Evolutionary conservation across 1,140 invertebrate genomes (phyloP).

Genomic region (silkworm (Bombyx mori)): ASM3026992v2 NC_085133.1:2722501-2723000

Average conservation of each 20-base stretch:
- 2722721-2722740: conserved; percentile 44
- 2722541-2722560: conserved; percentile 31
- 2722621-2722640: conserved; percentile 58
- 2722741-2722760: conserved; percentile 46
- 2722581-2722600: conserved; percentile 65
- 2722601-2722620: conserved; percentile 69
- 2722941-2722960: no score
- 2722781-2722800: no score
- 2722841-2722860: not conserved
- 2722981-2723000: no score
- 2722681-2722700: conserved; percentile 40
- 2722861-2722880: not conserved
- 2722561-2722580: conserved; percentile 50
- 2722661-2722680: conserved; percentile 34
- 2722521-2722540: conserved; percentile 6
- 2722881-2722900: not conserved
- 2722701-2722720: conserved; percentile 56
- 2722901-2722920: no score
- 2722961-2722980: no score
- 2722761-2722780: no score
- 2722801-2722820: not conserved
- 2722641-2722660: conserved; percentile 22
- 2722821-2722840: not conserved
- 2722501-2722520: not conserved
- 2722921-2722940: no score